These are phyloP conservation scores for Ploceus nigricollis DNA, from an alignment of 2,113 vertebrate genomes.

Conservation along the genomic window DNA sequence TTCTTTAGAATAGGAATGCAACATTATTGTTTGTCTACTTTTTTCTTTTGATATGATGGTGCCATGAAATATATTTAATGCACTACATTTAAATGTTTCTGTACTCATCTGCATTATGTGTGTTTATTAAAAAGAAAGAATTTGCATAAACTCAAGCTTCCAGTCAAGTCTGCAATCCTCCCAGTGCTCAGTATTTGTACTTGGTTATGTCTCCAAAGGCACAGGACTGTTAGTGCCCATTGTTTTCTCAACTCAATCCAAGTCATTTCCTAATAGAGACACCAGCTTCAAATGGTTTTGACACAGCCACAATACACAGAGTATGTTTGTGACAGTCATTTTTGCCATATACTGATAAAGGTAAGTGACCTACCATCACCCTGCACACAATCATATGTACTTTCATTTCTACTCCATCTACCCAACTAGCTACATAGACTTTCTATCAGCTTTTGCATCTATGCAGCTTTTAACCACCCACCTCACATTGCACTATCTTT, in stretches of 20 bases:
- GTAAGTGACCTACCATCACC: neutral
- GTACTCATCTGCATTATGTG: neutral
- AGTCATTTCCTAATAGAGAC: neutral
- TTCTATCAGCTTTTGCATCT: neutral
- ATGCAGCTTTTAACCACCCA: neutral
- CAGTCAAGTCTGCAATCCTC: neutral
- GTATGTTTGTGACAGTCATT: neutral
- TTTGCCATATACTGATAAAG: neutral
- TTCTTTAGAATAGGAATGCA: neutral
- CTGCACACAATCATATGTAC: neutral
- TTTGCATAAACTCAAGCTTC: neutral
- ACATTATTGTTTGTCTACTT: neutral
- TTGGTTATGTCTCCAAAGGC: neutral
- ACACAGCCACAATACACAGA: too few relatives aligned
- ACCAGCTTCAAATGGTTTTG: neutral
- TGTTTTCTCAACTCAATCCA: neutral
- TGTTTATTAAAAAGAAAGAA: neutral
- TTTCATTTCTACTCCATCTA: neutral
- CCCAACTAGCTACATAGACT: neutral
- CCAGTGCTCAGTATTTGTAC: neutral
- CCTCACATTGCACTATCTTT: neutral
- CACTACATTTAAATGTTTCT: neutral
- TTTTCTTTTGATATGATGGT: neutral
- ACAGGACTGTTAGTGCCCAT: neutral
- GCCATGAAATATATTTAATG: neutral